These are phyloP conservation scores for Aporophyla lueneburgensis DNA, from an alignment of 2,888 invertebrate genomes.

Conservation along the genomic window DNA sequence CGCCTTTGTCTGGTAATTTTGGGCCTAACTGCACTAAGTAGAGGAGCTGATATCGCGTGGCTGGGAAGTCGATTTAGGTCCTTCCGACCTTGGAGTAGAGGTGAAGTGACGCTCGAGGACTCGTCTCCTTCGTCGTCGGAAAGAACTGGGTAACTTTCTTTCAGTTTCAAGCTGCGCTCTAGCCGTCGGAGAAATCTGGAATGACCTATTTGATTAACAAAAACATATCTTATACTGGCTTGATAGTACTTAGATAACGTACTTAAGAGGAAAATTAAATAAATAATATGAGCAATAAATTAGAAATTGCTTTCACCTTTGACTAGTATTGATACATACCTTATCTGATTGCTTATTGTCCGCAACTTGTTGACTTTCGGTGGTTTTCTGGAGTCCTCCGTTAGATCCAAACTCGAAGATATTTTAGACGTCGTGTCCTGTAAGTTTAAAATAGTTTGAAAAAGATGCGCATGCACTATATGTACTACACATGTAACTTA, in stretches of 20 bases:
- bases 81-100: slow-evolving; percentile 89
- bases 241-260: slow-evolving; percentile 29
- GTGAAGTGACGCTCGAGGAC: slow-evolving; percentile 92
- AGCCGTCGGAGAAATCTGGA: slow-evolving; percentile 93
- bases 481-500: slow-evolving; percentile 23
- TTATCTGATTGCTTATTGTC: slow-evolving; percentile 94
- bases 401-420: slow-evolving; percentile 91
- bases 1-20: slow-evolving; percentile 87
- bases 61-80: slow-evolving; percentile 80
- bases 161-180: slow-evolving; percentile 93
- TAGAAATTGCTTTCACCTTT: not conserved
- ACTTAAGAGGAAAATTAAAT: slow-evolving; percentile 20
- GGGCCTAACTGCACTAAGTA: slow-evolving; percentile 86
- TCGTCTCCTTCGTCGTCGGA: slow-evolving; percentile 91
- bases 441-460: slow-evolving; percentile 61
- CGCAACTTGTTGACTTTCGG: slow-evolving; percentile 93
- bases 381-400: slow-evolving; percentile 90
- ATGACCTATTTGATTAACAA: slow-evolving; percentile 63
- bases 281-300: slow-evolving; percentile 2
- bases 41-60: slow-evolving; percentile 87
- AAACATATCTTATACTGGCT: slow-evolving; percentile 49
- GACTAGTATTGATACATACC: slow-evolving; percentile 83
- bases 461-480: slow-evolving; percentile 52
- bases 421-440: slow-evolving; percentile 92
- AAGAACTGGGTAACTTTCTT: slow-evolving; percentile 91